These are phyloP conservation scores for Tyto alba DNA, from an alignment of 2,113 vertebrate species.

Conservation along the genomic window DNA sequence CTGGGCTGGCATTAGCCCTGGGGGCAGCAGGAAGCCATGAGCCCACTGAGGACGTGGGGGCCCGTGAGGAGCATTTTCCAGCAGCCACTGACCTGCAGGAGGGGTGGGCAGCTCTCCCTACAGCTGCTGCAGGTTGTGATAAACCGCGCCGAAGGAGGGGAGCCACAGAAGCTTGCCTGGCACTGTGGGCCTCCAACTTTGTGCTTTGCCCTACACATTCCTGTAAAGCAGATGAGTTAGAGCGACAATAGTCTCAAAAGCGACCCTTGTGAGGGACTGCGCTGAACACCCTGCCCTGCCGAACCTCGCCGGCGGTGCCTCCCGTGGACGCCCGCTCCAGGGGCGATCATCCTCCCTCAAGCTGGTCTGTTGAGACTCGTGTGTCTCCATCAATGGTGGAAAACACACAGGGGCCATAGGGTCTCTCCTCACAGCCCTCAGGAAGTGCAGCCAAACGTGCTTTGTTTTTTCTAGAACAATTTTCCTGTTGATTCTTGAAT, in stretches of 20 bases:
- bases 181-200: background rate
- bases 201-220: background rate
- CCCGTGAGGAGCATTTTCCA: background rate
- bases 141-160: too few species aligned
- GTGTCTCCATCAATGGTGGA: background rate
- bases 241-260: background rate
- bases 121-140: rapidly evolving
- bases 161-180: background rate
- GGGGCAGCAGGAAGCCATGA: background rate
- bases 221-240: background rate
- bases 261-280: background rate
- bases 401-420: background rate
- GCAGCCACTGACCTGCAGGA: background rate
- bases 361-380: rapidly evolving
- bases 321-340: rapidly evolving
- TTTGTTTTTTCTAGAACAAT: background rate
- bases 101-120: background rate
- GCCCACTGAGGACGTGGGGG: background rate
- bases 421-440: background rate
- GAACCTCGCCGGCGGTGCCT: background rate
- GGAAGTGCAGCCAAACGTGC: background rate
- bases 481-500: background rate
- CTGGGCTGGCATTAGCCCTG: background rate
- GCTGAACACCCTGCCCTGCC: background rate
- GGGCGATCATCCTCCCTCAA: background rate